phyloP scores from a whole-genome alignment of 2,888 invertebrate species.

The Bibio marci region DNA sequence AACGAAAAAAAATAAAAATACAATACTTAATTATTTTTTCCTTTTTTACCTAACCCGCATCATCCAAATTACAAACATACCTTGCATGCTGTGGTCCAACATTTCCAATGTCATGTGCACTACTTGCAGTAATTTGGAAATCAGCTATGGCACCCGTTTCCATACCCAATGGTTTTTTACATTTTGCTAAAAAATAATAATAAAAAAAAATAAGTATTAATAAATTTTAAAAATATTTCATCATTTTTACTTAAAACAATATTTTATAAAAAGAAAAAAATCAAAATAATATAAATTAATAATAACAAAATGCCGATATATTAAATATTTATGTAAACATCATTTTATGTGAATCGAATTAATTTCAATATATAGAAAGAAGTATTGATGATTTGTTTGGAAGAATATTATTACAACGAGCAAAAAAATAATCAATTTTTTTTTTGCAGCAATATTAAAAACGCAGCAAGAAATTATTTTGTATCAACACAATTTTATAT shows the following conservation, averaged over 20 bases:
- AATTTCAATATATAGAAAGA: not conserved
- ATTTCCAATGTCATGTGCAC: constrained; percentile 61
- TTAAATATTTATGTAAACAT: not conserved
- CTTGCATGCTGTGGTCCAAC: constrained; percentile 71
- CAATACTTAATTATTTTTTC: too few species aligned
- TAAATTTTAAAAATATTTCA: not conserved
- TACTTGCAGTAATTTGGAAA: constrained; percentile 61
- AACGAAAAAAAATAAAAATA: too few species aligned
- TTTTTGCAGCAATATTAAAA: not conserved
- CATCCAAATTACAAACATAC: too few species aligned
- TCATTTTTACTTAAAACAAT: not conserved
- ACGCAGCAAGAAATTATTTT: too few species aligned
- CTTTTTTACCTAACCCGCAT: too few species aligned
- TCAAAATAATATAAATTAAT: too few species aligned
- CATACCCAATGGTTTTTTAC: constrained; percentile 60
- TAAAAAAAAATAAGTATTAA: constrained; percentile 5
- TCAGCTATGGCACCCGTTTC: constrained; percentile 62
- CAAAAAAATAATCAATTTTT: not conserved
- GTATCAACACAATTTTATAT: too few species aligned
- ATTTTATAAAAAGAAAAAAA: too few species aligned
- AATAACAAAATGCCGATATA: not conserved
- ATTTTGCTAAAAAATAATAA: constrained; percentile 41
- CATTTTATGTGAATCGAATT: not conserved
- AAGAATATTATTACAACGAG: not conserved
- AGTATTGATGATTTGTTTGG: not conserved